Percentiles rank a stretch among this genome's conserved stretches.
Conservation (phyloP, 2,797 vertebrate genomes). For the Lagodon rhomboides region DNA sequence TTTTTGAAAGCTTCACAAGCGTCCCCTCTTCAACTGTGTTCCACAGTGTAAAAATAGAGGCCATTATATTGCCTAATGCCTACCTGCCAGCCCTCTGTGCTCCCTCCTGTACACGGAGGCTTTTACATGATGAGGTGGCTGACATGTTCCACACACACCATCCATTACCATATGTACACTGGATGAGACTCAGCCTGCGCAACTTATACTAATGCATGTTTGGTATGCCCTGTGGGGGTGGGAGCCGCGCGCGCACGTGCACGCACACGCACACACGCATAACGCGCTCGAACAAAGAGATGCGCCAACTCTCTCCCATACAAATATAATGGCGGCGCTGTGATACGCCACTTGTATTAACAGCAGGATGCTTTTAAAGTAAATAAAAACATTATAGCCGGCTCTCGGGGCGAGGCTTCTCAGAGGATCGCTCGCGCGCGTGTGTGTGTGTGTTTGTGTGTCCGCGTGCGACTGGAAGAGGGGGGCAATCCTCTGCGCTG, state of each 20-base stretch:
- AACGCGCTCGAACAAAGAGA: constrained; percentile 68
- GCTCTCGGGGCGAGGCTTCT: constrained; percentile 49
- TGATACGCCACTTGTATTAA: constrained; percentile 82
- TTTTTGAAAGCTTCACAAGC: constrained; percentile 81
- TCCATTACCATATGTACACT: constrained; percentile 88
- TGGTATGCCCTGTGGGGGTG: constrained; percentile 82
- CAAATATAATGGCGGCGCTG: constrained; percentile 78
- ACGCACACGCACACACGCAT: constrained; percentile 25
- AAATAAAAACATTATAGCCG: constrained; percentile 83
- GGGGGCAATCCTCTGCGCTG: constrained; percentile 73
- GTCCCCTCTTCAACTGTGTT: constrained; percentile 83
- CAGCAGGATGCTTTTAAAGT: constrained; percentile 83
- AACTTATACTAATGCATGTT: constrained; percentile 89
- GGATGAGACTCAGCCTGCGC: constrained; percentile 79
- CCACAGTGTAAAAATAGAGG: constrained; percentile 81
- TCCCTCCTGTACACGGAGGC: constrained; percentile 81
- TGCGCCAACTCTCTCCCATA: constrained; percentile 71
- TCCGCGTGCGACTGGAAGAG: constrained; percentile 39
- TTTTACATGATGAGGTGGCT: constrained; percentile 89
- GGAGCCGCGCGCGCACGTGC: constrained; percentile 53
- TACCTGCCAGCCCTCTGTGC: constrained; percentile 79
- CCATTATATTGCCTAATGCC: constrained; percentile 85
- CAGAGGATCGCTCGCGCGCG: constrained; percentile 19
- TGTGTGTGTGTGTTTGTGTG: constrained; percentile 25
- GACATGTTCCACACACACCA: constrained; percentile 85